Evolutionary conservation across 2,888 invertebrate genomes (phyloP).

Genomic region (Euproctis similis): DNA sequence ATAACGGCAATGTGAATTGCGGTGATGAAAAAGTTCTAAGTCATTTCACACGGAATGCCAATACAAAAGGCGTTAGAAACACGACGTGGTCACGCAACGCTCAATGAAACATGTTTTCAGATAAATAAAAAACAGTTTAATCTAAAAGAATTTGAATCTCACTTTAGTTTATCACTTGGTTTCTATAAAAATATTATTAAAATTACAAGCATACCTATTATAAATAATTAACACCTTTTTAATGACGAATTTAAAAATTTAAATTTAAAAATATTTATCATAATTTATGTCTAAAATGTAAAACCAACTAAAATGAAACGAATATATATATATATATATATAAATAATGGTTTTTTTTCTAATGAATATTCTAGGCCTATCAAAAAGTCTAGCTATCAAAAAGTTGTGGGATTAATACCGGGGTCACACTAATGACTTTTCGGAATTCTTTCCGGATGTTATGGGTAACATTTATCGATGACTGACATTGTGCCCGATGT

Average conservation of each 20-base stretch:
- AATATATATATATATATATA: too few species aligned
- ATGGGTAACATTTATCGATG: too few species aligned
- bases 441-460: too few species aligned
- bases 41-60: conserved; percentile 29
- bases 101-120: background rate
- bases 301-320: too few species aligned
- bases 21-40: conserved; percentile 20
- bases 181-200: conserved; percentile 3
- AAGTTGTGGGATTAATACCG: too few species aligned
- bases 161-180: conserved; percentile 1
- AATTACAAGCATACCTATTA: conserved; percentile 5
- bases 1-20: conserved; percentile 31
- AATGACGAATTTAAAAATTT: conserved; percentile 25
- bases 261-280: too few species aligned
- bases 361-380: too few species aligned
- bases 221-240: conserved; percentile 16
- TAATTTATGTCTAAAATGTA: too few species aligned
- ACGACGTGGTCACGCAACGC: conserved; percentile 29
- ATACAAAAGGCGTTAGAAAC: conserved; percentile 21
- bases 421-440: too few species aligned
- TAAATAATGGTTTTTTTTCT: too few species aligned
- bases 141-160: background rate
- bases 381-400: too few species aligned
- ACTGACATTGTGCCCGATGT: too few species aligned
- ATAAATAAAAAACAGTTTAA: conserved; percentile 6